Conservation (phyloP, 2,113 vertebrate species). For the Genyomyrus donnyi region DNA sequence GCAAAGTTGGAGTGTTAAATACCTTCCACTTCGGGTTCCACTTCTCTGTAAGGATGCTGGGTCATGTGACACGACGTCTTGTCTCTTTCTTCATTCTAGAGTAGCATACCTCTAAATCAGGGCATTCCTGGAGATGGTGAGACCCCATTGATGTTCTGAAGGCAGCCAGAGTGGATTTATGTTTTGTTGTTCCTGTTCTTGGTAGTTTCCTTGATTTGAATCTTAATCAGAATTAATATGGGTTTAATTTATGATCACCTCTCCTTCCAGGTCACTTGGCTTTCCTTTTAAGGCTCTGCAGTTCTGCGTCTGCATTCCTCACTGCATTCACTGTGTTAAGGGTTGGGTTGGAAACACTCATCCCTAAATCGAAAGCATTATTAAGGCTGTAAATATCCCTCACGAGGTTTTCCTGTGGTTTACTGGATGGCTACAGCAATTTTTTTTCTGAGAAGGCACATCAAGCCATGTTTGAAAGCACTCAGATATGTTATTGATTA, state of each 20-base stretch:
- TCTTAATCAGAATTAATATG: background rate
- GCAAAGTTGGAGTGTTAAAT: conserved; percentile 2
- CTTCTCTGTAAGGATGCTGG: background rate
- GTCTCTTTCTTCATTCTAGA: background rate
- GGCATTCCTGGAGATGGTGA: background rate
- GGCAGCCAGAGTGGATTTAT: background rate
- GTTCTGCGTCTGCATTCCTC: background rate
- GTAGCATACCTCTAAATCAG: background rate
- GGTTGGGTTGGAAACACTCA: background rate
- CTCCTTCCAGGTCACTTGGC: background rate
- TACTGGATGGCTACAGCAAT: background rate
- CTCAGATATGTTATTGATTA: background rate
- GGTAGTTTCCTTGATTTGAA: background rate
- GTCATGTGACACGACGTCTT: background rate
- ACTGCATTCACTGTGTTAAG: background rate
- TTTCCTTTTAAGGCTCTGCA: background rate
- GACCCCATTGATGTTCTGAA: background rate
- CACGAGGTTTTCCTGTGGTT: background rate
- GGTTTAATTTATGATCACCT: background rate
- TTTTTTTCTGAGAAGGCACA: background rate
- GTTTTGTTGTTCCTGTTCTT: background rate
- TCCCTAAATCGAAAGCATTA: background rate
- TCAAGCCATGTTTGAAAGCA: background rate
- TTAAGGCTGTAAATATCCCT: background rate
- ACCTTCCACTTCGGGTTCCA: background rate